Evolutionary conservation across 2,797 vertebrate genomes (phyloP).

Genomic region (Erethizon dorsatum): DNA sequence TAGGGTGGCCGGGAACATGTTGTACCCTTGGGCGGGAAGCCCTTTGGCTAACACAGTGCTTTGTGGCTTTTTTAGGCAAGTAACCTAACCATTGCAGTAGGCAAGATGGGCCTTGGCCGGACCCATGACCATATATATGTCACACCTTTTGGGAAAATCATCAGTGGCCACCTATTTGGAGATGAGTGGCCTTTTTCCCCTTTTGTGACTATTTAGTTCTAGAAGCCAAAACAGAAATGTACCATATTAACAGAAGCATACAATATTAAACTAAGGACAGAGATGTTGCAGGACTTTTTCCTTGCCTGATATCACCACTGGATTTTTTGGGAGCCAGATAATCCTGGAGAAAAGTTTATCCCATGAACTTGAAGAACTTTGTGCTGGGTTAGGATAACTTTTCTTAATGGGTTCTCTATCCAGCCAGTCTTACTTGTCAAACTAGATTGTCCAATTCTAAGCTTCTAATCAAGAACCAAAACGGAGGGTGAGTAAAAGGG

Average conservation of each 20-base stretch:
- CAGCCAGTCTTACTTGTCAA: slow-evolving; percentile 42
- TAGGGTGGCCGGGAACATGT: slow-evolving; percentile 11
- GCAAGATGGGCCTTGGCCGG: slow-evolving; percentile 14
- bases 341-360: slow-evolving; percentile 57
- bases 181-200: neutral
- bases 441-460: slow-evolving; percentile 63
- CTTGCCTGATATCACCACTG: slow-evolving; percentile 10
- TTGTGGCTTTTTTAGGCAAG: slow-evolving; percentile 62
- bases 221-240: slow-evolving; percentile 43
- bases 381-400: slow-evolving; percentile 33
- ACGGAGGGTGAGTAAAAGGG: slow-evolving; percentile 9
- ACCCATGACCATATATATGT: neutral
- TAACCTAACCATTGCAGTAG: slow-evolving; percentile 45
- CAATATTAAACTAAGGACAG: slow-evolving; percentile 34
- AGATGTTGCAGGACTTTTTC: slow-evolving; percentile 19
- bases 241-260: neutral
- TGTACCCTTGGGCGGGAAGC: neutral
- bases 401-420: slow-evolving; percentile 57
- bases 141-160: slow-evolving; percentile 53
- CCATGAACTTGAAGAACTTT: slow-evolving; percentile 61
- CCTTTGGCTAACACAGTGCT: neutral
- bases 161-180: neutral
- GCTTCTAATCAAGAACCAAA: slow-evolving; percentile 65
- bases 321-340: slow-evolving; percentile 37
- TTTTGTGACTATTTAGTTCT: slow-evolving; percentile 62